Evolutionary conservation across 2,797 vertebrate species (phyloP).

Genomic region (Rhinella marina): DNA sequence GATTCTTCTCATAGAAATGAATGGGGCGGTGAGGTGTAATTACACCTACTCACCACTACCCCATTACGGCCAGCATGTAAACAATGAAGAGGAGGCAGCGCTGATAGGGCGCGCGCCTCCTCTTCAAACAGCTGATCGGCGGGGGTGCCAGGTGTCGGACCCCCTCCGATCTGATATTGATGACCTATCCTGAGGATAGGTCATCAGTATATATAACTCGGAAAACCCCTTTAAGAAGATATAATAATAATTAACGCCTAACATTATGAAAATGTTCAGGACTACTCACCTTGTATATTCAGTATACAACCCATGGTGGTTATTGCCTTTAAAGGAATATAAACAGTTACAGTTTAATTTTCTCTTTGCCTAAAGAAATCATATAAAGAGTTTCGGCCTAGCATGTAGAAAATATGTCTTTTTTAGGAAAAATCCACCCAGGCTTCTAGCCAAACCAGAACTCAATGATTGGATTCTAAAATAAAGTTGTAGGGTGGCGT

Average conservation of each 20-base stretch:
- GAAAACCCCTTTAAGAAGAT: too few species aligned
- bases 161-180: too few species aligned
- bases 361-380: neutral
- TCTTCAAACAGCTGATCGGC: too few species aligned
- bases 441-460: constrained; percentile 44
- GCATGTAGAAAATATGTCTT: constrained; percentile 28
- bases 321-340: neutral
- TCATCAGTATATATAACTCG: too few species aligned
- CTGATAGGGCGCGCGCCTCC: too few species aligned
- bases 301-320: neutral
- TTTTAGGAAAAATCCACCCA: constrained; percentile 37
- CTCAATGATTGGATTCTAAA: constrained; percentile 29
- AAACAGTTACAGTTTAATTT: constrained; percentile 2
- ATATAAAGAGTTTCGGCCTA: neutral
- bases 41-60: too few species aligned
- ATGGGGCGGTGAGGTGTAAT: too few species aligned
- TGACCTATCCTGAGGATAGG: too few species aligned
- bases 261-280: neutral
- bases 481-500: constrained; percentile 16
- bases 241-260: neutral
- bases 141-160: too few species aligned
- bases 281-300: neutral
- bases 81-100: too few species aligned
- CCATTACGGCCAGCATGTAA: too few species aligned
- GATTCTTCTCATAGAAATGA: too few species aligned